Evolutionary conservation across 2,888 invertebrate species (phyloP), one percentile per base, ranked within the genome.

Genomic region (Hydrotaea cyrtoneurina): DNA sequence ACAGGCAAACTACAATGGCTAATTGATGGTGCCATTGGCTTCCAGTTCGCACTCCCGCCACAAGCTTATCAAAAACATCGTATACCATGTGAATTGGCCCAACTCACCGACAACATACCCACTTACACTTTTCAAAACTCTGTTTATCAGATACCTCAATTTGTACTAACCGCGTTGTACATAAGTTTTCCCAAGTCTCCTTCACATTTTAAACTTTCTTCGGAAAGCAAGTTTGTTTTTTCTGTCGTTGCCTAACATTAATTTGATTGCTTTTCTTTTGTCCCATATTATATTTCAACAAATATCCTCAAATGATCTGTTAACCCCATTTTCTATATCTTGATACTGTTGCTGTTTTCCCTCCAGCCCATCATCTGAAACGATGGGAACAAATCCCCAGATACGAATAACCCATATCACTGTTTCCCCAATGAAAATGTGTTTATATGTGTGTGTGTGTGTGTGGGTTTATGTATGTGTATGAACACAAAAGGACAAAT

Each of bases 371-470:
- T 8, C 39, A n/a, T n/a, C 50, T 13, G 3, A 50, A n/a, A 1
- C 50, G 50, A 50, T 50, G 50, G 50, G 31, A n/a, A 55, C 71
- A 79, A 78, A 77, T 76, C 72, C 46, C 17, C 36, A 75, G 75
- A 43, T 57, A 75, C 43, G 19, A 75, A 72, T 78, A 78, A 72
- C 55, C 79, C 76, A 76, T 77, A 76, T 77, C 46, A 57, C 50
- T 21, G 72, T 43, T 46, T 26, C 59, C 26, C 71, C 62, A 76
- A 62, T 43, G 72, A 57, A 39, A 82, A 46, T 73, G n/a, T 72
- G n/a, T n/a, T n/a, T n/a, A n/a, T n/a, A n/a, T n/a, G n/a, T n/a
- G n/a, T n/a, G n/a, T n/a, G n/a, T n/a, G n/a, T n/a, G n/a, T n/a
- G n/a, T n/a, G n/a, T n/a, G n/a, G n/a, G n/a, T n/a, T n/a, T n/a